Evolutionary conservation across 2,888 invertebrate species (phyloP).

Genomic region (Merodon equestris): DNA sequence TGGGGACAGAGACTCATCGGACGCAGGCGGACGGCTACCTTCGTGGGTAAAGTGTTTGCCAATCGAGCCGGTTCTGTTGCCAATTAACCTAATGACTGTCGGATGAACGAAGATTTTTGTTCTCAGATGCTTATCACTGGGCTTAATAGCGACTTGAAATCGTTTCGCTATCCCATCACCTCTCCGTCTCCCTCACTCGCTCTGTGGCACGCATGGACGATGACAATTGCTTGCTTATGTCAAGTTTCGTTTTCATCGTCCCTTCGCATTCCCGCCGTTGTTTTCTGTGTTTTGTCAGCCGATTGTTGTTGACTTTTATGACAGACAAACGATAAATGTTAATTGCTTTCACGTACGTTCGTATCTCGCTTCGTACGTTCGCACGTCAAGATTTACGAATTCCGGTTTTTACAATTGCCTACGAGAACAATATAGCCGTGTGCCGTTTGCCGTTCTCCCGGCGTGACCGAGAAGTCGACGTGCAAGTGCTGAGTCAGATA

Average conservation of each 20-base stretch:
- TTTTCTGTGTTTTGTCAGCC: slow-evolving; percentile 14
- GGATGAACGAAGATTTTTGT: slow-evolving; percentile 30
- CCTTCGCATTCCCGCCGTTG: not conserved
- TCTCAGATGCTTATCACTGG: slow-evolving; percentile 10
- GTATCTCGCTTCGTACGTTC: slow-evolving; percentile 4
- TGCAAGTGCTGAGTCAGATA: too few species aligned
- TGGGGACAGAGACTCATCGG: too few species aligned
- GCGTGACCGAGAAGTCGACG: too few species aligned
- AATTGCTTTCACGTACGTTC: slow-evolving; percentile 24
- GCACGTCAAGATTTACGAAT: slow-evolving; percentile 12
- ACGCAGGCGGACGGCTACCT: too few species aligned
- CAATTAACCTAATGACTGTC: slow-evolving; percentile 29
- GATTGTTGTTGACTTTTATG: slow-evolving; percentile 38
- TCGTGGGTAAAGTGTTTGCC: slow-evolving; percentile 19
- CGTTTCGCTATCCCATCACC: not conserved
- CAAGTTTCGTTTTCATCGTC: slow-evolving; percentile 7
- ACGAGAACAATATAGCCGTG: too few species aligned
- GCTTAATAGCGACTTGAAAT: not conserved
- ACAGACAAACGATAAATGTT: slow-evolving; percentile 27
- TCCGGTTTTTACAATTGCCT: too few species aligned
- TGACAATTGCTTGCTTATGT: not conserved
- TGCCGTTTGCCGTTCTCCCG: too few species aligned
- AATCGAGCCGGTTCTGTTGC: not conserved
- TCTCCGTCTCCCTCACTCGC: not conserved
- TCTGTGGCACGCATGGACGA: not conserved